phyloP scores from a whole-genome alignment of 1,140 invertebrate species.

The Calycopis cecrops region DNA sequence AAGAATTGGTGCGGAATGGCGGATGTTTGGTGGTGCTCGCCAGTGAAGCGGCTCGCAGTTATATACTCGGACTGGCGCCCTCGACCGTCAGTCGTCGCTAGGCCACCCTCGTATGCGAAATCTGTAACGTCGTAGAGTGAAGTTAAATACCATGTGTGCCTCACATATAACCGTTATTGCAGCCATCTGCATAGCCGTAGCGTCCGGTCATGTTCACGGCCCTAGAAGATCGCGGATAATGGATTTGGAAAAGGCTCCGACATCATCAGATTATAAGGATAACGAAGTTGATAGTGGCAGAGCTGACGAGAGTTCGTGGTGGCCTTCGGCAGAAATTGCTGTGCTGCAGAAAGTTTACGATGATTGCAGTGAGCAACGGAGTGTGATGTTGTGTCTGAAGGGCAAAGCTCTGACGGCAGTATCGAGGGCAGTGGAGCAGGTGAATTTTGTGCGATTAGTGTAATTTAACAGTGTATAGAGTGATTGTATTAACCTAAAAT shows the following conservation, averaged over 20 bases:
- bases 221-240: conserved; percentile 60
- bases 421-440: conserved; percentile 68
- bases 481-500: conserved; percentile 18
- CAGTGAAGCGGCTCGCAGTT: conserved; percentile 62
- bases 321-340: conserved; percentile 70
- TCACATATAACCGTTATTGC: conserved; percentile 61
- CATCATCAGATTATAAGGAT: conserved; percentile 36
- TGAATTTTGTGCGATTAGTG: conserved; percentile 25
- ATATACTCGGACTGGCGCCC: conserved; percentile 64
- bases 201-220: conserved; percentile 56
- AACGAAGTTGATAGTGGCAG: conserved; percentile 70
- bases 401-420: conserved; percentile 75
- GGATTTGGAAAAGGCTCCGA: conserved; percentile 38
- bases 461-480: conserved; percentile 27
- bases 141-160: conserved; percentile 63
- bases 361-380: conserved; percentile 76
- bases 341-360: conserved; percentile 77
- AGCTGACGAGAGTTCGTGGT: conserved; percentile 70
- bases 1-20: conserved; percentile 75
- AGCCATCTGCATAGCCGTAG: conserved; percentile 55
- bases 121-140: conserved; percentile 46
- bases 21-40: conserved; percentile 69
- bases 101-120: conserved; percentile 59
- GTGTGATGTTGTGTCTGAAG: conserved; percentile 76
- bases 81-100: conserved; percentile 62